Conservation (phyloP, 35 echinoderm and acorn worm genomes). For the Apostichopus californicus region DNA sequence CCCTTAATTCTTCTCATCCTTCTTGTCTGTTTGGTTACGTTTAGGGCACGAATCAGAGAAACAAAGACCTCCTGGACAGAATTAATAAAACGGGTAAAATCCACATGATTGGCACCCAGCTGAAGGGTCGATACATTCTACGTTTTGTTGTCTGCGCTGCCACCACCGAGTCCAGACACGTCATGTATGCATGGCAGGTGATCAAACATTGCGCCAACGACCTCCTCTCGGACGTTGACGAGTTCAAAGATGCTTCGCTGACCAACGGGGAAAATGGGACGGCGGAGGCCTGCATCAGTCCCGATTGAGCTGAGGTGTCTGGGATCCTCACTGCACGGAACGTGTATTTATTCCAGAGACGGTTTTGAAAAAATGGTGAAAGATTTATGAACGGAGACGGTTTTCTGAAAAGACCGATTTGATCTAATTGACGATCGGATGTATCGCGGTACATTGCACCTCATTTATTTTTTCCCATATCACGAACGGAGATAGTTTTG, state of each 20-base stretch:
- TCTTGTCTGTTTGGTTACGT: neutral
- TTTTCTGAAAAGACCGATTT: too few relatives aligned
- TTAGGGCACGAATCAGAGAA: conserved; percentile 76
- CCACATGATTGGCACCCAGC: conserved; percentile 74
- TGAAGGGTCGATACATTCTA: conserved; percentile 72
- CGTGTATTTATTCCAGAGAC: too few relatives aligned
- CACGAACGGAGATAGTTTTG: too few relatives aligned
- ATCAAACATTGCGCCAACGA: conserved; percentile 56
- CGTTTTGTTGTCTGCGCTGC: conserved; percentile 78
- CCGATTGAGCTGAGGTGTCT: neutral
- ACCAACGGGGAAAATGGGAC: conserved; percentile 37
- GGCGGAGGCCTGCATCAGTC: conserved; percentile 33
- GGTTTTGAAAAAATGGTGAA: too few relatives aligned
- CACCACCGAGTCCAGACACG: conserved; percentile 68
- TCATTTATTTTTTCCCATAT: too few relatives aligned
- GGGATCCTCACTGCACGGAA: too few relatives aligned
- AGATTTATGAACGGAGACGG: too few relatives aligned
- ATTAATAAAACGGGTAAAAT: conserved; percentile 85
- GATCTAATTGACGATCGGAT: too few relatives aligned
- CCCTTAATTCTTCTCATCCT: neutral
- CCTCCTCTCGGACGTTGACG: conserved; percentile 27
- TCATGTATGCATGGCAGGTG: conserved; percentile 79
- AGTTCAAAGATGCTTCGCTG: conserved; percentile 1
- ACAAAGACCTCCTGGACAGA: conserved; percentile 66
- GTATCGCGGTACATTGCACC: too few relatives aligned